Percentiles rank a stretch among this genome's conserved stretches.
Conservation (phyloP, 1,140 invertebrate species). For the Diorhabda elongata region DNA sequence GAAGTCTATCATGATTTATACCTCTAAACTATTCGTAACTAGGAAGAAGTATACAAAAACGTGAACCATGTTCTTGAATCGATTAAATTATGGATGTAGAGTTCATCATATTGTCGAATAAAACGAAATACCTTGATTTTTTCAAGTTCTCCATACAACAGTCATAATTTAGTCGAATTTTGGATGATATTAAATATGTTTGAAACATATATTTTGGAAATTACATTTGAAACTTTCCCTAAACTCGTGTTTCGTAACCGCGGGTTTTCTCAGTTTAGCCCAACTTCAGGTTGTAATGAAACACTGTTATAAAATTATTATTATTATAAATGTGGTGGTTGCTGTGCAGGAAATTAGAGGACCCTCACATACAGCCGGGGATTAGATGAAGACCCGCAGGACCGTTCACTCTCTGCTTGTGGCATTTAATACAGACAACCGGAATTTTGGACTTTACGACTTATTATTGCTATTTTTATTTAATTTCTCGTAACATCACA, state of each 20-base stretch:
- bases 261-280: background rate
- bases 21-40: background rate
- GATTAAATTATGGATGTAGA: background rate
- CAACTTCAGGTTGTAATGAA: background rate
- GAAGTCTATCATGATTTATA: background rate
- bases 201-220: background rate
- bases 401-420: slow-evolving; percentile 29
- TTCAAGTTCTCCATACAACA: background rate
- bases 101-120: background rate
- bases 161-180: background rate
- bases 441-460: background rate
- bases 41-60: background rate
- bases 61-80: background rate
- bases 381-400: slow-evolving; percentile 22
- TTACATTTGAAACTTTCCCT: background rate
- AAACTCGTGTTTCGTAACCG: background rate
- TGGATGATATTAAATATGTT: background rate
- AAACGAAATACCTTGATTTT: background rate
- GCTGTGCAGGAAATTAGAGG: slow-evolving; percentile 1
- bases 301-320: background rate
- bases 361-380: slow-evolving; percentile 1
- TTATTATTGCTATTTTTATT: no score
- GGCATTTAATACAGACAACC: slow-evolving; percentile 24
- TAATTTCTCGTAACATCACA: no score
- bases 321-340: background rate